These are phyloP conservation scores for Junco hyemalis DNA, from an alignment of 2,113 vertebrate genomes.

Conservation along the genomic window DNA sequence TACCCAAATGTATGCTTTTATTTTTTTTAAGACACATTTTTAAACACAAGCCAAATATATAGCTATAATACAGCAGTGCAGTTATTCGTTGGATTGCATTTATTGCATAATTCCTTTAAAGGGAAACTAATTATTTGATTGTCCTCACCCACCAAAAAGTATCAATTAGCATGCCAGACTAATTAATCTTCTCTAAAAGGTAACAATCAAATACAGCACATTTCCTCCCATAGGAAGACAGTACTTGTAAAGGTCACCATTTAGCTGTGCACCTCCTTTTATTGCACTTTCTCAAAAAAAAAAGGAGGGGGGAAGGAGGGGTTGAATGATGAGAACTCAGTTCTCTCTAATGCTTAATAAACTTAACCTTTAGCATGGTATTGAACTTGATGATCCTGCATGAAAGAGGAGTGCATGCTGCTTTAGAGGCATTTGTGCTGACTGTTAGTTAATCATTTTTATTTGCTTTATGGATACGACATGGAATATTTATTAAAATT, in stretches of 20 bases:
- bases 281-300: background rate
- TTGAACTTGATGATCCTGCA: conserved; percentile 54
- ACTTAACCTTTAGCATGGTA: conserved; percentile 55
- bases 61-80: background rate
- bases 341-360: conserved; percentile 59
- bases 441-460: conserved; percentile 56
- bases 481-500: conserved; percentile 49
- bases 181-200: conserved; percentile 24
- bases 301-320: background rate
- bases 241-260: conserved; percentile 35
- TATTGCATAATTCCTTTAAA: background rate
- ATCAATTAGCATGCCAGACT: background rate
- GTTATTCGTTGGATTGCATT: background rate
- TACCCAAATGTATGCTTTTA: background rate
- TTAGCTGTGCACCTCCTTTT: conserved; percentile 19
- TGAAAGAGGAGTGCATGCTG: conserved; percentile 26
- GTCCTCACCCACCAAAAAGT: background rate
- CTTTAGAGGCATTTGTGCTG: conserved; percentile 49
- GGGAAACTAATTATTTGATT: background rate
- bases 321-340: conserved; percentile 19
- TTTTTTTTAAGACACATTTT: background rate
- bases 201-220: background rate
- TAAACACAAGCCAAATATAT: background rate
- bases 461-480: conserved; percentile 17
- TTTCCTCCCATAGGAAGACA: background rate